A percentile compares a stretch with the other conserved stretches of the same genome.
phyloP scores from a whole-genome alignment of 2,888 invertebrate genomes.

The Scaptomyza tumidula region DNA sequence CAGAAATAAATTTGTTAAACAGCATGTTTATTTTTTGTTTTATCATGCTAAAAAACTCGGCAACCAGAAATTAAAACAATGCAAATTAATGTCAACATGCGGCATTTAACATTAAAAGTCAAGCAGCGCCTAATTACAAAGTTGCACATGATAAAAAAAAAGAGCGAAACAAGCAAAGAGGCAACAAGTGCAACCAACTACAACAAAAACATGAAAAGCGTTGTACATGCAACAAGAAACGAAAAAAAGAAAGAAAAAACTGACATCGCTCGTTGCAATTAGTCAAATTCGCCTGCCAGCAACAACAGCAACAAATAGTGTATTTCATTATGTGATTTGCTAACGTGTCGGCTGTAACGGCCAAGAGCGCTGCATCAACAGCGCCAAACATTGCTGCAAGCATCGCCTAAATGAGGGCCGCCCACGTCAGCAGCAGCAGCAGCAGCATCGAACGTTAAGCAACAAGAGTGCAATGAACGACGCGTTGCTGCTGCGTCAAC shows the following conservation, averaged over 20 bases:
- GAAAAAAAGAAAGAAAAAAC: conserved; percentile 40
- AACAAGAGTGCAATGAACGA: conserved; percentile 72
- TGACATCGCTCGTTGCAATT: conserved; percentile 62
- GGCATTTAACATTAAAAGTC: conserved; percentile 68
- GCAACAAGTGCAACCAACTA: conserved; percentile 54
- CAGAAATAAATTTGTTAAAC: conserved; percentile 42
- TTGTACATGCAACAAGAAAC: conserved; percentile 33
- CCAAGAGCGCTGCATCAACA: conserved; percentile 40
- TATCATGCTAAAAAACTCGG: too few species aligned
- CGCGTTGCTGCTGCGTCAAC: conserved; percentile 39
- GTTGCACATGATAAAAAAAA: conserved; percentile 33
- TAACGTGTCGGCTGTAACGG: conserved; percentile 56
- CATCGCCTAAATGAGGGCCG: conserved; percentile 48
- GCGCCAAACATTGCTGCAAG: conserved; percentile 13
- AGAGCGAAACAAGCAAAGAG: background rate
- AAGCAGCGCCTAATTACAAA: conserved; percentile 65
- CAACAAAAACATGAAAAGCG: conserved; percentile 54
- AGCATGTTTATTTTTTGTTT: conserved; percentile 17
- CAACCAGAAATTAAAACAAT: conserved; percentile 55
- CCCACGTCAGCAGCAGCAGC: conserved; percentile 45
- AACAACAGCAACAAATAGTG: conserved; percentile 54
- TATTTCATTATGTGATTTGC: conserved; percentile 68
- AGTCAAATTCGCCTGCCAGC: conserved; percentile 64
- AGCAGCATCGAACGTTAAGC: conserved; percentile 40
- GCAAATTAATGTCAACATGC: conserved; percentile 68